Percentiles rank a stretch among this genome's conserved stretches.
These are phyloP conservation scores for Poeciliopsis presidionis DNA, from an alignment of 2,797 vertebrate genomes.

Conservation along the genomic window DNA sequence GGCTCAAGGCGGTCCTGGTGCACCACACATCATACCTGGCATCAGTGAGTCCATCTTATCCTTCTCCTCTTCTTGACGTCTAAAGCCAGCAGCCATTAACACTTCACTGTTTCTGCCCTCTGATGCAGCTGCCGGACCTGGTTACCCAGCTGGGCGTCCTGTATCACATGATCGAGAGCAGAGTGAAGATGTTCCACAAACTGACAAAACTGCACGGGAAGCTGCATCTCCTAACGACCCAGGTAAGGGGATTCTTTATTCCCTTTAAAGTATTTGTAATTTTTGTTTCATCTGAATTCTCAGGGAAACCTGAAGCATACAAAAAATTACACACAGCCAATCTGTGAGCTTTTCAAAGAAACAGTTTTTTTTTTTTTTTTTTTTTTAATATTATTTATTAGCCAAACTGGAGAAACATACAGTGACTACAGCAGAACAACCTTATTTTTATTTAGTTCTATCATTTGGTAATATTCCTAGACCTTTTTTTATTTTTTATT, in stretches of 20 bases:
- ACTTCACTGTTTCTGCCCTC: slow-evolving; percentile 17
- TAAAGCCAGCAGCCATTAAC: background rate
- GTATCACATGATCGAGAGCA: slow-evolving; percentile 95
- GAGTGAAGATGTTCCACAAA: slow-evolving; percentile 94
- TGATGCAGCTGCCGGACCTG: slow-evolving; percentile 90
- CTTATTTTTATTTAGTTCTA: background rate
- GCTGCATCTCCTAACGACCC: slow-evolving; percentile 91
- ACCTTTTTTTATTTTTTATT: background rate
- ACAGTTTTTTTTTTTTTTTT: background rate
- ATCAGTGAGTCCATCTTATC: slow-evolving; percentile 84
- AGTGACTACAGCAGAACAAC: background rate
- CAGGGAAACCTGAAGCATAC: background rate
- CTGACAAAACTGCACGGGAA: slow-evolving; percentile 93
- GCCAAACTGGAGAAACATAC: background rate
- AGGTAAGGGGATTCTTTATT: slow-evolving; percentile 76
- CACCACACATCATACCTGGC: slow-evolving; percentile 95
- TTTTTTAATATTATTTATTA: background rate
- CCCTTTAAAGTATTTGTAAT: slow-evolving; percentile 6
- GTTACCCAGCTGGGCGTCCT: slow-evolving; percentile 90
- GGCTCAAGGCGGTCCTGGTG: slow-evolving; percentile 92
- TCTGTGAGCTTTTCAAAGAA: background rate
- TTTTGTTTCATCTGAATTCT: background rate
- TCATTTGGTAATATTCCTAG: background rate
- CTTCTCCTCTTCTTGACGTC: too few species aligned
- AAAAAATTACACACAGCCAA: background rate